These are phyloP conservation scores for Homalodisca vitripennis DNA, from an alignment of 1,140 invertebrate genomes.

Conservation along the genomic window DNA sequence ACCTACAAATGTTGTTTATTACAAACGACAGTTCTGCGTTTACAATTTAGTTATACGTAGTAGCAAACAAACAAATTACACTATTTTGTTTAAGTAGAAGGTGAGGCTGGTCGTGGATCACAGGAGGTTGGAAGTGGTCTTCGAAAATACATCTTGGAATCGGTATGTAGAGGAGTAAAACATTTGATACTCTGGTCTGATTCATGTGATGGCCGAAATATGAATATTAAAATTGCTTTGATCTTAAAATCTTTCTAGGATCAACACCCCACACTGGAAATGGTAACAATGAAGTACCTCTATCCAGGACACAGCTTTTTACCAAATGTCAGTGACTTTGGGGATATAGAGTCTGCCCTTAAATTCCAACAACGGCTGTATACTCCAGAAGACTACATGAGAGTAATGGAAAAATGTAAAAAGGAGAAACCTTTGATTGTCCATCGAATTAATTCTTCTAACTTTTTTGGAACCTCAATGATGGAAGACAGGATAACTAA, in stretches of 20 bases:
- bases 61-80: slow-evolving; percentile 36
- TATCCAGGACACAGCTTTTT: too few relatives aligned
- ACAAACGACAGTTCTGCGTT: slow-evolving; percentile 30
- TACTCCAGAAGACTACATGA: background rate
- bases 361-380: background rate
- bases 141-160: slow-evolving; percentile 42
- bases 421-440: too few relatives aligned
- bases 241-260: slow-evolving; percentile 43
- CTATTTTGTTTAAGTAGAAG: slow-evolving; percentile 46
- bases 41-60: slow-evolving; percentile 37
- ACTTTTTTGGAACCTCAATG: too few relatives aligned
- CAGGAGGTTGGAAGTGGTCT: slow-evolving; percentile 47
- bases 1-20: slow-evolving; percentile 3
- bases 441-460: too few relatives aligned
- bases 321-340: too few relatives aligned
- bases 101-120: too few relatives aligned
- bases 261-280: slow-evolving; percentile 37
- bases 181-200: slow-evolving; percentile 46
- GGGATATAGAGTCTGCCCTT: too few relatives aligned
- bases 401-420: background rate
- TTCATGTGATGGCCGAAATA: slow-evolving; percentile 47
- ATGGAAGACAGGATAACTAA: too few relatives aligned
- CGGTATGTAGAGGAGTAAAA: slow-evolving; percentile 36
- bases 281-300: slow-evolving; percentile 42
- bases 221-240: slow-evolving; percentile 32